Evolutionary conservation across 2,888 invertebrate genomes (phyloP).

Genomic region (Dasypogon diadema): DNA sequence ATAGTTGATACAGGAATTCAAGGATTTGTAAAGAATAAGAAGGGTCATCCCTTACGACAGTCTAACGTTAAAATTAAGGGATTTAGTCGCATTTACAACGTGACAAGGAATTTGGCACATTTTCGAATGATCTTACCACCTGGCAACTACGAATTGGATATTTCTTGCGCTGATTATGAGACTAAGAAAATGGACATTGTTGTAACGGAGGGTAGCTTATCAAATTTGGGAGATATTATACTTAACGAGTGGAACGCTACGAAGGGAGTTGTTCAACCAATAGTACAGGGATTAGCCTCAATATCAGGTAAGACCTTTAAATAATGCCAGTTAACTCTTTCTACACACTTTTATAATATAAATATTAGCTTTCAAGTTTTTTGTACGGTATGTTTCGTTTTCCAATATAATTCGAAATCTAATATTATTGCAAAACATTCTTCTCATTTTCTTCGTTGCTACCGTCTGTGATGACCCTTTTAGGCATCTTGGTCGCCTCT

Average conservation of each 20-base stretch:
- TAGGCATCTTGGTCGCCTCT: no score
- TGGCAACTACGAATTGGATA: constrained; percentile 75
- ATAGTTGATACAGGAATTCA: constrained; percentile 77
- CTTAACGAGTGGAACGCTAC: background rate
- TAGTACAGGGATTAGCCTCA: constrained; percentile 11
- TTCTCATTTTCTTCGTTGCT: no score
- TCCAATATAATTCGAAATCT: no score
- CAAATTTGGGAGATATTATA: constrained; percentile 59
- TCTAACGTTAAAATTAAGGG: constrained; percentile 79
- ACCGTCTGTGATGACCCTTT: no score
- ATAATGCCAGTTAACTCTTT: no score
- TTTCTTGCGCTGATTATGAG: constrained; percentile 75
- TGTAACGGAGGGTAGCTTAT: constrained; percentile 59
- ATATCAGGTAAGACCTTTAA: constrained; percentile 58
- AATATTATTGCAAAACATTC: no score
- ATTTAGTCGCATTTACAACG: constrained; percentile 71
- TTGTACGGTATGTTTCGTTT: background rate
- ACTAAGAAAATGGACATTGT: constrained; percentile 68
- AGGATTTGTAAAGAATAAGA: constrained; percentile 78
- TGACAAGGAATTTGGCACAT: constrained; percentile 77
- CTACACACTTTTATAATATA: no score
- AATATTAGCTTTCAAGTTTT: no score
- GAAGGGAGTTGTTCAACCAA: background rate
- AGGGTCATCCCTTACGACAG: constrained; percentile 76
- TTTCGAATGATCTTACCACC: constrained; percentile 80